Evolutionary conservation across 2,797 vertebrate species (phyloP).

Genomic region (Pterois miles): DNA sequence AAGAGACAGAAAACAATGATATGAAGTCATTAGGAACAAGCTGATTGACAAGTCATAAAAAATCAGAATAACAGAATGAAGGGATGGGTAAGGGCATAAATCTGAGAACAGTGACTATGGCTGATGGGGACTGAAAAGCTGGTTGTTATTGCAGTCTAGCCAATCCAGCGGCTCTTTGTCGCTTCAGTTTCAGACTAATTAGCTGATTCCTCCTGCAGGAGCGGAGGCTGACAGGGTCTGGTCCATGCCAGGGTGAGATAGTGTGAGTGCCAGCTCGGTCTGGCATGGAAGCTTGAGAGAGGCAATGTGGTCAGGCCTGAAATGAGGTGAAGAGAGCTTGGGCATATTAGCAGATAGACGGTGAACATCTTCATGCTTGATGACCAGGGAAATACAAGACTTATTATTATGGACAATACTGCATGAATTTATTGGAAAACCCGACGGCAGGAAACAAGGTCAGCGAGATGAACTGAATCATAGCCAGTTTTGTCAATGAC

Average conservation of each 20-base stretch:
- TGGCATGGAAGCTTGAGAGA: constrained; percentile 44
- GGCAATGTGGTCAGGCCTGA: constrained; percentile 33
- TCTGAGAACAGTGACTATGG: not conserved
- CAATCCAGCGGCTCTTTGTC: constrained; percentile 37
- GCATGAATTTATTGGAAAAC: not conserved
- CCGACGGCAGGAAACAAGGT: constrained; percentile 6
- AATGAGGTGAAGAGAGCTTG: constrained; percentile 30
- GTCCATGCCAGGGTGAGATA: constrained; percentile 52
- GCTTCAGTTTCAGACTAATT: constrained; percentile 57
- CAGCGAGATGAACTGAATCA: constrained; percentile 18
- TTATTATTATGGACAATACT: constrained; percentile 18
- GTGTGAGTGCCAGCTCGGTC: constrained; percentile 46
- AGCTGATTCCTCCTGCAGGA: constrained; percentile 57
- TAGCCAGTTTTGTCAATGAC: constrained; percentile 27
- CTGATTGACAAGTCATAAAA: not conserved
- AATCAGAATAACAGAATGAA: not conserved
- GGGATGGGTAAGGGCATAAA: not conserved
- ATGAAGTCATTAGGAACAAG: not conserved
- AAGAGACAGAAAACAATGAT: not conserved
- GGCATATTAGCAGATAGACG: constrained; percentile 32
- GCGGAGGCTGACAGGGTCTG: constrained; percentile 45
- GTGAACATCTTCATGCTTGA: constrained; percentile 30
- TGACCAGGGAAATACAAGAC: not conserved
- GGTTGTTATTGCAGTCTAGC: constrained; percentile 1
- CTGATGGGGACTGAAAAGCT: not conserved